Percentiles rank a stretch among this genome's conserved stretches.
phyloP scores from a whole-genome alignment of 2,113 vertebrate species.

The Sylvilagus bachmani region DNA sequence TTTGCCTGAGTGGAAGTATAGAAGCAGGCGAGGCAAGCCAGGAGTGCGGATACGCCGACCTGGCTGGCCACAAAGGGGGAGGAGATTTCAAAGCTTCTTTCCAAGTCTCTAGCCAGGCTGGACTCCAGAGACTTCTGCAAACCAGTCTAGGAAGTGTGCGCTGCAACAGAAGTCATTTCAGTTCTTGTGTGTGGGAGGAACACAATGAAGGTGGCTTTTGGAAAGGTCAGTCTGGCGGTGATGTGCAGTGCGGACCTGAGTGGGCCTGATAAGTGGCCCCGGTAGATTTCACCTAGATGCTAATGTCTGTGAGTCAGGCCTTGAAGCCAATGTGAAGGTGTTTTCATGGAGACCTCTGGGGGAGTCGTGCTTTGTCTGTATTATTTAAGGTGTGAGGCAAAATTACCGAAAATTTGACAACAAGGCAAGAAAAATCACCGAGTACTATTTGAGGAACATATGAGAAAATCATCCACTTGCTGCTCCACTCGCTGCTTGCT shows the following conservation, averaged over 20 bases:
- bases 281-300: conserved; percentile 41
- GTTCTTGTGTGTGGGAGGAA: conserved; percentile 1
- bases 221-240: background rate
- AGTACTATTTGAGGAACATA: background rate
- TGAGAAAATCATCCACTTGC: background rate
- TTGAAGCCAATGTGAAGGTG: background rate
- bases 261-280: background rate
- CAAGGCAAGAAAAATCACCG: conserved; percentile 22
- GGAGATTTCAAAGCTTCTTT: conserved; percentile 10
- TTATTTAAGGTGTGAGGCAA: conserved; percentile 48
- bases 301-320: background rate
- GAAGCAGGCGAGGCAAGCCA: background rate
- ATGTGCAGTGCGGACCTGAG: background rate
- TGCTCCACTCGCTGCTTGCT: background rate
- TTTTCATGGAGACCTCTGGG: background rate
- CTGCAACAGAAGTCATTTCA: conserved; percentile 38
- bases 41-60: background rate
- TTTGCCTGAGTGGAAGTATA: background rate
- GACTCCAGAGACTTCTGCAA: conserved; percentile 42
- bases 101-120: conserved; percentile 15
- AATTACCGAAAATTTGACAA: conserved; percentile 19
- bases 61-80: background rate
- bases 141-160: background rate
- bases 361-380: background rate
- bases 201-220: conserved; percentile 32